These are phyloP conservation scores for Aplocera efformata DNA, from an alignment of 2,888 invertebrate species.

Conservation along the genomic window DNA sequence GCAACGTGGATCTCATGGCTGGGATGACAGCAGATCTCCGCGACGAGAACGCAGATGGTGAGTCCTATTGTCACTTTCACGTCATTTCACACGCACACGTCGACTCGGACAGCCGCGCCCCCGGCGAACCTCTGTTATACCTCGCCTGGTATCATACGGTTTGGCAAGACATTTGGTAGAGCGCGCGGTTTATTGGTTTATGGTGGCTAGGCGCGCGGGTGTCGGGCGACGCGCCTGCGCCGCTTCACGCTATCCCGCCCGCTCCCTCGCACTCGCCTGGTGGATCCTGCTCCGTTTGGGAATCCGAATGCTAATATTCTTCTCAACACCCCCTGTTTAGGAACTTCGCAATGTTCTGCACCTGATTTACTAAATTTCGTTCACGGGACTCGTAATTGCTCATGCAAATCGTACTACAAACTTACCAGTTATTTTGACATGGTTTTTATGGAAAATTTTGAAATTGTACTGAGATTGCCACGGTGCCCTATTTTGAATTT, in stretches of 20 bases:
- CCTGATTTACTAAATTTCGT: too few relatives aligned
- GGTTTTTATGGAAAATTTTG: too few relatives aligned
- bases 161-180: conserved; percentile 37
- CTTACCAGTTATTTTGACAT: too few relatives aligned
- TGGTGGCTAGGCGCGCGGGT: conserved; percentile 75
- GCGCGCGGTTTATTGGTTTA: conserved; percentile 53
- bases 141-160: conserved; percentile 11
- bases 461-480: too few relatives aligned
- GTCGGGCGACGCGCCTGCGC: conserved; percentile 58
- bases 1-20: conserved; percentile 73
- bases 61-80: conserved; percentile 58
- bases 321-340: background rate
- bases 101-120: conserved; percentile 80
- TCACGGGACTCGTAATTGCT: too few relatives aligned
- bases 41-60: conserved; percentile 73
- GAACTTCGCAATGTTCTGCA: too few relatives aligned
- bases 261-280: conserved; percentile 25
- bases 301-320: conserved; percentile 10
- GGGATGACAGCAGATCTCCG: conserved; percentile 67
- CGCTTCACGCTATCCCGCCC: conserved; percentile 36
- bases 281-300: conserved; percentile 23
- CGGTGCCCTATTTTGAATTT: too few relatives aligned
- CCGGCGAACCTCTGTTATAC: conserved; percentile 65
- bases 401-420: too few relatives aligned
- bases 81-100: conserved; percentile 75